Conservation (phyloP, 2,797 vertebrate species). For the Sebastes dallii region DNA sequence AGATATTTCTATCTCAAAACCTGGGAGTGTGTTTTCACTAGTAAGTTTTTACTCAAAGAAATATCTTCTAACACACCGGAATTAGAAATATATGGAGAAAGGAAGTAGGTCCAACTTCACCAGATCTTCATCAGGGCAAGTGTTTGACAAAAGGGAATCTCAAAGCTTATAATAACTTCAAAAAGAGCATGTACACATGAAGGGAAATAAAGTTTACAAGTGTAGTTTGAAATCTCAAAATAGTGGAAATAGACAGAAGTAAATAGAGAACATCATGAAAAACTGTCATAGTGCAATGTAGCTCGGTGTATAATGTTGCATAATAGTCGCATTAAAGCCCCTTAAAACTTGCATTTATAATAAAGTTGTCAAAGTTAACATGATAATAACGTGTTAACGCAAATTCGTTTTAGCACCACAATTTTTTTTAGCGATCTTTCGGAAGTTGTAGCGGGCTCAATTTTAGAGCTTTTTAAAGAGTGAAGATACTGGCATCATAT, state of each 20-base stretch:
- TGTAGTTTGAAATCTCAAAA: too few relatives aligned
- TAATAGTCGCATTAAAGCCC: too few relatives aligned
- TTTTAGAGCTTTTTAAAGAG: too few relatives aligned
- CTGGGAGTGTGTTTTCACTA: not conserved
- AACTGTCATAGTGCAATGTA: not conserved
- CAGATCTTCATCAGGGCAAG: not conserved
- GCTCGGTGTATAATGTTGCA: not conserved
- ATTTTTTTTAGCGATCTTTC: too few relatives aligned
- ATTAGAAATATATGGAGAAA: not conserved
- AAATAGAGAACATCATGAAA: not conserved
- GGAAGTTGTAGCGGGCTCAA: too few relatives aligned
- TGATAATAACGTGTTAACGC: too few relatives aligned
- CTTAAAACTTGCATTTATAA: not conserved
- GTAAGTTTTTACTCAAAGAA: not conserved
- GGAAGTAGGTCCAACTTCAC: too few relatives aligned
- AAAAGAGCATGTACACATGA: not conserved
- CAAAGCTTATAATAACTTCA: not conserved
- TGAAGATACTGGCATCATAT: not conserved
- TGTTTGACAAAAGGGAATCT: not conserved
- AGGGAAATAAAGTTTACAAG: too few relatives aligned
- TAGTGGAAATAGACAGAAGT: too few relatives aligned
- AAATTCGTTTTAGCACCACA: too few relatives aligned
- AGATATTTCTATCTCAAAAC: conserved; percentile 25
- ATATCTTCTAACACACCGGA: not conserved
- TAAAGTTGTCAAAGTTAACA: too few relatives aligned